Evolutionary conservation across 2,888 invertebrate genomes (phyloP).

Genomic region (Alviniconcha strummeri): DNA sequence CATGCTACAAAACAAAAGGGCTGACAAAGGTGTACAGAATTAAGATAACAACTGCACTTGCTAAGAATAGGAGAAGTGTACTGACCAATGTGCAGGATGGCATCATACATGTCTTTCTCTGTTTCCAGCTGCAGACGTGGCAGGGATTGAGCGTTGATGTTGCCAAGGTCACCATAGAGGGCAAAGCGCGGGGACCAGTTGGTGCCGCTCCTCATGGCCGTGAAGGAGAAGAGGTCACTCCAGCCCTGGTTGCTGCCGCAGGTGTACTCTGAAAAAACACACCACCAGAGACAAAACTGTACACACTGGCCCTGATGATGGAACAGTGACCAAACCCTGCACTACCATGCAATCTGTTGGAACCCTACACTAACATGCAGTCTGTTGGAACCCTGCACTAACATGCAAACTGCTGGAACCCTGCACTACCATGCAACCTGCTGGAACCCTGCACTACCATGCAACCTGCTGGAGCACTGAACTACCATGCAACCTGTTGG

Average conservation of each 20-base stretch:
- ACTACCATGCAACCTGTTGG: too few relatives aligned
- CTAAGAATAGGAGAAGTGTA: neutral
- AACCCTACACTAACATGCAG: neutral
- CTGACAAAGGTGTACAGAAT: too few relatives aligned
- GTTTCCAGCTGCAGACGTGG: slow-evolving; percentile 89
- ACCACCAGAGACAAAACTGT: neutral
- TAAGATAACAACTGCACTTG: too few relatives aligned
- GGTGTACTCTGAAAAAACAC: slow-evolving; percentile 36
- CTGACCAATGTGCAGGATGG: slow-evolving; percentile 85
- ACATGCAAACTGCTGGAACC: too few relatives aligned
- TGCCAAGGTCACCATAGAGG: slow-evolving; percentile 96
- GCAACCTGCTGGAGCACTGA: too few relatives aligned
- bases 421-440: too few relatives aligned
- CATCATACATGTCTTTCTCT: slow-evolving; percentile 87
- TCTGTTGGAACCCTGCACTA: too few relatives aligned
- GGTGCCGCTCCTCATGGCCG: slow-evolving; percentile 80
- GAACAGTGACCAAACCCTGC: too few relatives aligned
- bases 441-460: too few relatives aligned
- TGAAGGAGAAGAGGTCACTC: slow-evolving; percentile 55
- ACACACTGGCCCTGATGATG: neutral
- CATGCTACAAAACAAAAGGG: too few relatives aligned
- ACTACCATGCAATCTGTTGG: neutral
- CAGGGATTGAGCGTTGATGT: slow-evolving; percentile 91
- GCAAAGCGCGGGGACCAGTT: slow-evolving; percentile 88
- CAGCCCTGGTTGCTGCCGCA: slow-evolving; percentile 40